phyloP scores from a whole-genome alignment of 2,888 invertebrate species.

The Drosophila prolongata region DNA sequence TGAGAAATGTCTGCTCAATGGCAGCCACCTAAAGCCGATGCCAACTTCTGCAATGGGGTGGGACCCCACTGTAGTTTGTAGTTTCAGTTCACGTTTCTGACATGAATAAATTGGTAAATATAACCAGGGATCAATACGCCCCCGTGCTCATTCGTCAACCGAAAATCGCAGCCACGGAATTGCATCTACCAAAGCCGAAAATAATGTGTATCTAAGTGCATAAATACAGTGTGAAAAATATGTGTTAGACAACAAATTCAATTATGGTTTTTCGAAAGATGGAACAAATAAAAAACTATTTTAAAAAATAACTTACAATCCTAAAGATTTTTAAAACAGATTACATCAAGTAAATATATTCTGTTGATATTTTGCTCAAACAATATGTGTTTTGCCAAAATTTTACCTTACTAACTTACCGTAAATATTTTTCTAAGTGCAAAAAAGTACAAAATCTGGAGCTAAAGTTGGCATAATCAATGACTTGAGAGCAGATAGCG shows the following conservation, averaged over 20 bases:
- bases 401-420: too few relatives aligned
- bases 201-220: slow-evolving; percentile 4
- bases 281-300: too few relatives aligned
- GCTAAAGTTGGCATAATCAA: slow-evolving; percentile 54
- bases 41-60: not conserved
- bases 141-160: slow-evolving; percentile 51
- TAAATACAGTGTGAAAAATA: not conserved
- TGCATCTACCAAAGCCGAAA: slow-evolving; percentile 5
- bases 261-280: too few relatives aligned
- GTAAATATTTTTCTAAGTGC: slow-evolving; percentile 3
- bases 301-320: too few relatives aligned
- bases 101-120: slow-evolving; percentile 68
- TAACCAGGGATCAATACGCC: slow-evolving; percentile 51
- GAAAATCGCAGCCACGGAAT: slow-evolving; percentile 14
- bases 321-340: too few relatives aligned
- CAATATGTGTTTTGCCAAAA: too few relatives aligned
- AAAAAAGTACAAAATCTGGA: slow-evolving; percentile 1
- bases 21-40: slow-evolving; percentile 19
- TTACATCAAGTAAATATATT: too few relatives aligned
- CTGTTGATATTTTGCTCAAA: too few relatives aligned
- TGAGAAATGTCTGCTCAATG: slow-evolving; percentile 30
- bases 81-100: slow-evolving; percentile 62
- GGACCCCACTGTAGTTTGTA: slow-evolving; percentile 24
- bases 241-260: too few relatives aligned
- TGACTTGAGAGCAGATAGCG: slow-evolving; percentile 50